Percentiles rank a stretch among this genome's conserved stretches.
Conservation (phyloP, 2,888 invertebrate genomes). For the Pseudolycoriella hygida region DNA sequence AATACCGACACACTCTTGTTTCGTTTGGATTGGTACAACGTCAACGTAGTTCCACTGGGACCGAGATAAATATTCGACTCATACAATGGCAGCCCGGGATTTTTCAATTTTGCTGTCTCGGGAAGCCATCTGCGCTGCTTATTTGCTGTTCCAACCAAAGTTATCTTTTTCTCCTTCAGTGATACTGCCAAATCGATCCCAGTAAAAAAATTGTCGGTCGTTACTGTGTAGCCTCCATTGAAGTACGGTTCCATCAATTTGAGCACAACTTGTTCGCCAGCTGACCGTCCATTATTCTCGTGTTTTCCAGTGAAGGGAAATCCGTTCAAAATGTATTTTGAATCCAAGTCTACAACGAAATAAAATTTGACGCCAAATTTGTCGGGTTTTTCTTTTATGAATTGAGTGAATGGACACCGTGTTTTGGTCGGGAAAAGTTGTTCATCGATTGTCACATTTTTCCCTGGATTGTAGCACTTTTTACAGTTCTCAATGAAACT, state of each 20-base stretch:
- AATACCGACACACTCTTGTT: not conserved
- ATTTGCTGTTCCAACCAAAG: slow-evolving; percentile 1
- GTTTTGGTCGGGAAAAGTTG: slow-evolving; percentile 15
- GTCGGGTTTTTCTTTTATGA: slow-evolving; percentile 17
- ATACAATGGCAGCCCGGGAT: not conserved
- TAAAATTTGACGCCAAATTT: slow-evolving; percentile 20
- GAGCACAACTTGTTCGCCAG: not conserved
- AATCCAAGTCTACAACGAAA: slow-evolving; percentile 6
- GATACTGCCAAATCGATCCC: not conserved
- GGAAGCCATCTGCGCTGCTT: not conserved
- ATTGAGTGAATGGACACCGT: slow-evolving; percentile 16
- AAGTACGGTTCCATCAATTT: not conserved
- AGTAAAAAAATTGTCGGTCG: slow-evolving; percentile 6
- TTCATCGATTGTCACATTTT: slow-evolving; percentile 13
- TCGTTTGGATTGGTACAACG: not conserved
- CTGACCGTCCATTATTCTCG: too few relatives aligned
- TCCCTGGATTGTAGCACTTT: slow-evolving; percentile 12
- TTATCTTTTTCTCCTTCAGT: slow-evolving; percentile 1
- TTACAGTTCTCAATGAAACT: slow-evolving; percentile 13
- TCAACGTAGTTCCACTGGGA: not conserved
- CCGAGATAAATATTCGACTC: not conserved
- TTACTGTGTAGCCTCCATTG: not conserved
- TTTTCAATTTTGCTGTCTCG: not conserved
- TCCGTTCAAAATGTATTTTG: slow-evolving; percentile 1
- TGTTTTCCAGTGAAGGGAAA: slow-evolving; percentile 3